Percentiles rank a stretch among this genome's conserved stretches.
Evolutionary conservation across 1,140 invertebrate genomes (phyloP).

Genomic region (Batillaria attramentaria): DNA sequence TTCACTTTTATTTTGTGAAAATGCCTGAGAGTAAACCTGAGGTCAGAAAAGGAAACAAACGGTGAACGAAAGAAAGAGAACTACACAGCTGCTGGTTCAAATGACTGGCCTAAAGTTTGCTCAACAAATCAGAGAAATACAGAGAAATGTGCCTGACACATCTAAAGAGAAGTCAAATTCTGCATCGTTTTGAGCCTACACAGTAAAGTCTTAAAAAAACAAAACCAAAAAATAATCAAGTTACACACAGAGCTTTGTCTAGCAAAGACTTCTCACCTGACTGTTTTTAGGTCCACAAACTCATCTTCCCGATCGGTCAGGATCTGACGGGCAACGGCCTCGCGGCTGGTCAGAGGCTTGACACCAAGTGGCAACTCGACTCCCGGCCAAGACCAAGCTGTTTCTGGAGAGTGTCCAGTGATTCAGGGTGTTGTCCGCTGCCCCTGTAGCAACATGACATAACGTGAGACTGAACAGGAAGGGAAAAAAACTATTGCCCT

Average conservation of each 20-base stretch:
- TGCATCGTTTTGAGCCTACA: no score
- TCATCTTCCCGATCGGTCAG: constrained; percentile 86
- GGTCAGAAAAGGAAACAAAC: no score
- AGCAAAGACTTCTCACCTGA: constrained; percentile 75
- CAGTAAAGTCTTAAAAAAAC: background rate
- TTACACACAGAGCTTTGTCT: background rate
- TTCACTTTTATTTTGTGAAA: no score
- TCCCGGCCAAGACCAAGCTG: constrained; percentile 77
- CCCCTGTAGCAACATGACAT: background rate
- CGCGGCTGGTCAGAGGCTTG: constrained; percentile 82
- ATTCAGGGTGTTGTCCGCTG: constrained; percentile 32
- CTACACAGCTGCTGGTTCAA: no score
- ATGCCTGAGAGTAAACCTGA: no score
- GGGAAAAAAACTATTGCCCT: background rate
- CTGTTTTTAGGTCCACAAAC: constrained; percentile 84
- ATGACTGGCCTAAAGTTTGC: no score
- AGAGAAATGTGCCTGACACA: no score
- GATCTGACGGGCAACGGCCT: constrained; percentile 84
- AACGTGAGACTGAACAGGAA: background rate
- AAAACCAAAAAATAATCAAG: constrained; percentile 20
- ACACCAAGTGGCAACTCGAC: constrained; percentile 73
- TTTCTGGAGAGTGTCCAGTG: constrained; percentile 53
- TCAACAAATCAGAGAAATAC: no score
- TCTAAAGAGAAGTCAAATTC: no score
- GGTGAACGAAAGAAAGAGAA: no score